A percentile compares a stretch with the other conserved stretches of the same genome.
Evolutionary conservation across 2,888 invertebrate species (phyloP).

Genomic region (Ormyrus thymus): DNA sequence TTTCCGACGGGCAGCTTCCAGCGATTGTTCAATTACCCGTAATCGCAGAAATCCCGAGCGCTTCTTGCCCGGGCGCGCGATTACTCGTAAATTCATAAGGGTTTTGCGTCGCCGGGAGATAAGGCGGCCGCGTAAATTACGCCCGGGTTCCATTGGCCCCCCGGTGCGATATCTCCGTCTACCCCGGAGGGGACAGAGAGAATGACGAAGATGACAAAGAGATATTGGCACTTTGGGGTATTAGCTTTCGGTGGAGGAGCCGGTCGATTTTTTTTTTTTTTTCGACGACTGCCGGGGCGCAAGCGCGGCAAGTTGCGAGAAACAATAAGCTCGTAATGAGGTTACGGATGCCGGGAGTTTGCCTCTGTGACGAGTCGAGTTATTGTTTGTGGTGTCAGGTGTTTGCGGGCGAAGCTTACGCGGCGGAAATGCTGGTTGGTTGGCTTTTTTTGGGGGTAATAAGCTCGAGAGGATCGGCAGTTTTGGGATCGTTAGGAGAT

Average conservation of each 20-base stretch:
- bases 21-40: constrained; percentile 40
- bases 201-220: constrained; percentile 46
- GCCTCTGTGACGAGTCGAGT: too few relatives aligned
- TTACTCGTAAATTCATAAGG: constrained; percentile 49
- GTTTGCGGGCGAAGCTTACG: too few relatives aligned
- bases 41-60: neutral
- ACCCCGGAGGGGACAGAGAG: neutral
- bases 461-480: too few relatives aligned
- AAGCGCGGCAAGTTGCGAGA: neutral
- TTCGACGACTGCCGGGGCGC: neutral
- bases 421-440: too few relatives aligned
- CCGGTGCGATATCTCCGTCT: constrained; percentile 2
- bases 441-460: too few relatives aligned
- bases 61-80: neutral
- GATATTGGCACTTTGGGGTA: constrained; percentile 53
- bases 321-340: neutral
- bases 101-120: constrained; percentile 4
- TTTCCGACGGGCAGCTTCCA: neutral
- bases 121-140: constrained; percentile 42
- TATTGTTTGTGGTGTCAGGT: too few relatives aligned
- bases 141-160: constrained; percentile 34
- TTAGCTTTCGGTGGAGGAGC: constrained; percentile 18
- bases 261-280: neutral
- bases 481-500: too few relatives aligned
- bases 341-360: too few relatives aligned